Conservation (phyloP, 2,888 invertebrate genomes). For the Ganaspis brasiliensis region DNA sequence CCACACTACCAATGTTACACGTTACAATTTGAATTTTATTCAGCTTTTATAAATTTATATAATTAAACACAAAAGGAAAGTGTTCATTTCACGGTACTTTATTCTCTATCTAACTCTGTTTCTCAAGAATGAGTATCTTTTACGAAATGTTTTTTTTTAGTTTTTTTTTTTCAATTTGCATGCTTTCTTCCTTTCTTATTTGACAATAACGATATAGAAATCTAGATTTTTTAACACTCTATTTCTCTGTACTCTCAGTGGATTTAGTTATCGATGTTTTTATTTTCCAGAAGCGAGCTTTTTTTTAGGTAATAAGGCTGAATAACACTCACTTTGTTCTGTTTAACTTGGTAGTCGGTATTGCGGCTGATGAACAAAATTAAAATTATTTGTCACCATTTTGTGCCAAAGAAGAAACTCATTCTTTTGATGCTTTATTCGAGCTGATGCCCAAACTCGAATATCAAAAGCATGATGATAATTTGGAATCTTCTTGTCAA, state of each 20-base stretch:
- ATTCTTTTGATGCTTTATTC: slow-evolving; percentile 70
- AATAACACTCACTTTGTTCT: slow-evolving; percentile 76
- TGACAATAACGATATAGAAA: not conserved
- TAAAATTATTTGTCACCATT: slow-evolving; percentile 74
- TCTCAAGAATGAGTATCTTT: not conserved
- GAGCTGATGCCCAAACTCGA: slow-evolving; percentile 66
- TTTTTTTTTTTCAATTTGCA: slow-evolving; percentile 5
- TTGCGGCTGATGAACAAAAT: slow-evolving; percentile 80
- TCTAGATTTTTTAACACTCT: not conserved
- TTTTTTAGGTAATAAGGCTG: slow-evolving; percentile 63
- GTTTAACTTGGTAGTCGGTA: slow-evolving; percentile 74
- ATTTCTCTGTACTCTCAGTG: slow-evolving; percentile 11
- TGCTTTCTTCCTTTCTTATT: not conserved
- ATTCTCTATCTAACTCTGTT: not conserved
- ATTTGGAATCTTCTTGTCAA: slow-evolving; percentile 51
- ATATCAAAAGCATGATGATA: slow-evolving; percentile 72
- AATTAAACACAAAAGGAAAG: no score
- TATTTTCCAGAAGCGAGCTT: slow-evolving; percentile 37
- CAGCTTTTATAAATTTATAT: slow-evolving; percentile 59
- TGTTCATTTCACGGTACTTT: no score
- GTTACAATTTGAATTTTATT: slow-evolving; percentile 72
- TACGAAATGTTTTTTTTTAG: no score
- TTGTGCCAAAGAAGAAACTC: slow-evolving; percentile 49
- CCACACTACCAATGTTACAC: slow-evolving; percentile 72
- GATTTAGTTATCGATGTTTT: slow-evolving; percentile 33